Evolutionary conservation across 2,113 vertebrate species (phyloP), one percentile per base, ranked within the genome.

Genomic region (Heterotilapia buettikoferi): DNA sequence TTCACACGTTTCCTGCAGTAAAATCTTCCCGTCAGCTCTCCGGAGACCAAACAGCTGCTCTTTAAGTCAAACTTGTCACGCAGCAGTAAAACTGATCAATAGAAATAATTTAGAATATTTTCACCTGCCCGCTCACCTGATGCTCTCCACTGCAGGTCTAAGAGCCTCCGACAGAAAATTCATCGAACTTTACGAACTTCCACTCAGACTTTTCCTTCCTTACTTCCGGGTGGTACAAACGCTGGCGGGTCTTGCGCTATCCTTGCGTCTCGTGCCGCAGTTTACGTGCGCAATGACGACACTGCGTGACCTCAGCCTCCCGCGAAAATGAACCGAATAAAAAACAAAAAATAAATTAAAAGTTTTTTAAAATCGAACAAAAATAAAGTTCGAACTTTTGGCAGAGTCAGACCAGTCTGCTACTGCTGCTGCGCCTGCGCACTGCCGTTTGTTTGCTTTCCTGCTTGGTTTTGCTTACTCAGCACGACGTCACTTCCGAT

Each of bases 391-490:
- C 9, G 11, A 3, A 43, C 16, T 13, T 4, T 31, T 7, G 4
- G 12, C 31, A 29, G n/a, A 50, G 14, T 43, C 78, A 66, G 7
- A 50, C 14, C 31, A 9, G 1, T 3, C 43, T 38, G 47, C 50
- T 19, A 6, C 1, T 7, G 7, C 43, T 66, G 36, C 80, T 71
- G 56, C 86, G 84, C 73, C 2, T 86, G 90, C 90, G 45, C 66
- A 2, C 2, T 9, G 18, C 13, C 1, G 6, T 63, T 59, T 92
- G 45, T 92, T 92, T 84, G 71, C 52, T 7, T 93, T 94, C 92
- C 89, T 86, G 73, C 40, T 80, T 68, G 19, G 9, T 82, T 87
- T 24, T 1, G 84, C 88, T 90, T 86, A 94, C 3, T 93, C 90
- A 91, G 89, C 86, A 18, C 21, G 4, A 82, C 63, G 21, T 19